Base-by-base conservation (phyloP, 2,113 vertebrate species). In the Cyprinodon tularosa region DNA sequence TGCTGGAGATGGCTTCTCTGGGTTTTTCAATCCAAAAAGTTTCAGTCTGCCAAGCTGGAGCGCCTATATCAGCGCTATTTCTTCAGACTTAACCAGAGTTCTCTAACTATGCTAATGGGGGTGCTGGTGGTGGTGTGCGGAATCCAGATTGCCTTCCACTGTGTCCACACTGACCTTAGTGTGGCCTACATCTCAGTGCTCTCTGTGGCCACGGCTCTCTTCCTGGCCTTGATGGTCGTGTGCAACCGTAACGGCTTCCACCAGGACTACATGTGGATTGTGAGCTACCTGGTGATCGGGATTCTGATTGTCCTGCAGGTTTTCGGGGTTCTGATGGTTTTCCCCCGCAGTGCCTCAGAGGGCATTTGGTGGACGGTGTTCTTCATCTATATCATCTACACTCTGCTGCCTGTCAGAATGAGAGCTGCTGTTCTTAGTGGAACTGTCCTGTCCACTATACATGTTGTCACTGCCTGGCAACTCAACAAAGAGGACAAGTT, bases 51-150 rank as follows among this genome's bases (percentile, higher is more conserved):
- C 88, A 99, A 99, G 84, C 93, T 99, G 92, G 98, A 99, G 92
- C 95, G 96, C 0, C 94, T 99, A 4, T 99, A 99, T 92, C 98
- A 99, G 88, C 96, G 97, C 66, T 99, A 99, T 93, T 98, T 98
- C 92, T 98, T 99, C 92, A 95, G 98, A 84, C 97, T 99, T 93
- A 98, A 99, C 95, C 98, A 98, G 96, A 98, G 97, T 91, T 97
- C 97, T 74, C 93, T 99, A 81, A 98, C 97, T 1, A 96, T 98
- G 96, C 93, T 99, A 62, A 97, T 99, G 97, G 97, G 96, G 0
- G 95, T 97, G 22, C 92, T 99, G 48, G 96, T 98, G 84, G 83
- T 99, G 78, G 96, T 97, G 12, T 97, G 94, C 0, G 94, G 91
- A 0, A 95, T 98, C 86, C 96, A 98, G 96, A 89, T 98, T 71